These are phyloP conservation scores for Herpetotheres cachinnans DNA, from an alignment of 2,113 vertebrate genomes.

Conservation along the genomic window DNA sequence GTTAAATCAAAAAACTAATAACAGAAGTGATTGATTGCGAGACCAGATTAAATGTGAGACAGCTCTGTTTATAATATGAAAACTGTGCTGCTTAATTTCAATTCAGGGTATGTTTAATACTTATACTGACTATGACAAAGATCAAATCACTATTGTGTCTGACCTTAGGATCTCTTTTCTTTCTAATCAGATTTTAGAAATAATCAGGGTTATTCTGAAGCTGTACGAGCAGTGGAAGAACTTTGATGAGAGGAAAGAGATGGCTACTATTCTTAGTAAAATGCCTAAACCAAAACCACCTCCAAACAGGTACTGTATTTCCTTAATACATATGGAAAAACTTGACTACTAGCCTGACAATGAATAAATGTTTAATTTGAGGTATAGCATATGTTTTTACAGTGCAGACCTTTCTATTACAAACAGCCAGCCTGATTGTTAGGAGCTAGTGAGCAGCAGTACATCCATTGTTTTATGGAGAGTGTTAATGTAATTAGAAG, in stretches of 20 bases:
- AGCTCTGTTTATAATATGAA: background rate
- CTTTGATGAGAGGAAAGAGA: conserved; percentile 98
- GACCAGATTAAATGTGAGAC: background rate
- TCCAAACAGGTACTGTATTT: conserved; percentile 88
- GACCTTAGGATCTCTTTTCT: conserved; percentile 21
- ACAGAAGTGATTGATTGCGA: background rate
- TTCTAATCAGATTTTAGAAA: conserved; percentile 92
- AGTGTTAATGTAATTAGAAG: background rate
- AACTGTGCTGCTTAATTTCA: background rate
- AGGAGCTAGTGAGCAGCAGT: background rate
- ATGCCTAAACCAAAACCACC: conserved; percentile 99
- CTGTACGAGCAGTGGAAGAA: conserved; percentile 99
- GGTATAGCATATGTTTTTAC: background rate
- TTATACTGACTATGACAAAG: background rate
- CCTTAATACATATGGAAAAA: background rate
- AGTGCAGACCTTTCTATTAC: background rate
- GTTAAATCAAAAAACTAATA: background rate
- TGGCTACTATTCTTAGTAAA: conserved; percentile 95
- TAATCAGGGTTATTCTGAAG: conserved; percentile 98
- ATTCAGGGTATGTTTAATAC: background rate
- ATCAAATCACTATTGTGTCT: background rate
- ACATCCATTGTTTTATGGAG: background rate
- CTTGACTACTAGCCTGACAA: background rate
- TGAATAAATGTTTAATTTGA: background rate
- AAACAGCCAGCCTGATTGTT: background rate